Evolutionary conservation across 2,113 vertebrate species (phyloP), one percentile per base, ranked within the genome.

Genomic region (Rostratula benghalensis): DNA sequence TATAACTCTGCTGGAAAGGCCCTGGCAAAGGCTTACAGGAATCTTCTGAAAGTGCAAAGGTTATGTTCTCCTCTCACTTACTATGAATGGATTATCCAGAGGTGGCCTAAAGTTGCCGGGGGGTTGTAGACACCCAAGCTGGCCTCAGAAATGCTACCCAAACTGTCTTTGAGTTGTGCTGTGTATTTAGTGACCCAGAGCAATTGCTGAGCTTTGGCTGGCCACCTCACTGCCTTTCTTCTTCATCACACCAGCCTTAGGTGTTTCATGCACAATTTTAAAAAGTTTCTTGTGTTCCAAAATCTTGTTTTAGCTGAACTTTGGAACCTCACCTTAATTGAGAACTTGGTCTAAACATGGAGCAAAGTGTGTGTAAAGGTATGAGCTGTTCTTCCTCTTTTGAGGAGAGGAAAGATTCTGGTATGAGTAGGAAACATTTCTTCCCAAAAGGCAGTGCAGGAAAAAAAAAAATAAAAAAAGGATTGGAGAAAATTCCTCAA

Each of bases 341-440:
- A 97, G 51, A 57, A 60, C 54, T 93, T 79, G 24, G 53, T 54
- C 37, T 90, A 84, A 92, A 64, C 35, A 14, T 27, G 69, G 87
- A 90, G 56, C 76, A 94, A 85, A 56, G 11, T 17, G 14, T 48
- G 7, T 65, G 27, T 21, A 69, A 69, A 69, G 14, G 12, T 71
- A 59, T 90, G 95, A 96, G 71, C 80, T 81, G 53, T 91, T 97
- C 87, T 95, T 96, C 73, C 50, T 22, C 10, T 84, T 94, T 90
- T 48, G 94, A 93, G 81, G 90, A 87, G 48, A 10, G 43, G 78
- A 93, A 89, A 89, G 2, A 18, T 93, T 93, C 95, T 96, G 67
- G 70, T 91, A 84, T 20, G 24, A 59, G 77, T 80, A 83, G 76
- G 64, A 95, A 92, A 85, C 43, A 83, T 67, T 81, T 74, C 78